Conservation (phyloP, 2,888 invertebrate genomes). For the Phasia obesa region DNA sequence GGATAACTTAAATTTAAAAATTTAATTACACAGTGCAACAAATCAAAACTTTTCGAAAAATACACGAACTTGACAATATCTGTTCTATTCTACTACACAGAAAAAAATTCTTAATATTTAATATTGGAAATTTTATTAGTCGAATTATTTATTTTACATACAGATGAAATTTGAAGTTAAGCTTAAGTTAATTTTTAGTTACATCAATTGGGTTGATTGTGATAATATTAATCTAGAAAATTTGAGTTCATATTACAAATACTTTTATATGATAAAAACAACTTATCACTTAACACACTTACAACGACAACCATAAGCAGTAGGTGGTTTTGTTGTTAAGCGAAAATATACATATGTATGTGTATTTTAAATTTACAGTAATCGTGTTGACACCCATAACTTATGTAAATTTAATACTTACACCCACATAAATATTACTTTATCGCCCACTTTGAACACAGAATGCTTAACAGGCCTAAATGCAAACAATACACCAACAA, state of each 20-base stretch:
- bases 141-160: too few species aligned
- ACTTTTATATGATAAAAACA: conserved; percentile 18
- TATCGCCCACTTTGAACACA: conserved; percentile 6
- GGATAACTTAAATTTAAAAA: too few species aligned
- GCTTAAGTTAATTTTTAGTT: too few species aligned
- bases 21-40: too few species aligned
- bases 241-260: conserved; percentile 11
- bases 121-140: too few species aligned
- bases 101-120: too few species aligned
- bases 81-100: too few species aligned
- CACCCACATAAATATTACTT: conserved; percentile 43
- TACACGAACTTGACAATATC: too few species aligned
- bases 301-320: conserved; percentile 25
- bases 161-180: too few species aligned
- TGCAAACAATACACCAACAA: background rate
- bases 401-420: conserved; percentile 61
- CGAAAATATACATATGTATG: background rate
- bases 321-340: conserved; percentile 8
- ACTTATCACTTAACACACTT: conserved; percentile 37
- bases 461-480: background rate
- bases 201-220: too few species aligned
- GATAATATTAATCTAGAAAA: conserved; percentile 17
- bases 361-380: conserved; percentile 35
- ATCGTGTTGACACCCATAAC: conserved; percentile 57
- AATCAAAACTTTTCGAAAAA: too few species aligned